Conservation (phyloP, 1,140 invertebrate species). For the Pogonomyrmex californicus region DNA sequence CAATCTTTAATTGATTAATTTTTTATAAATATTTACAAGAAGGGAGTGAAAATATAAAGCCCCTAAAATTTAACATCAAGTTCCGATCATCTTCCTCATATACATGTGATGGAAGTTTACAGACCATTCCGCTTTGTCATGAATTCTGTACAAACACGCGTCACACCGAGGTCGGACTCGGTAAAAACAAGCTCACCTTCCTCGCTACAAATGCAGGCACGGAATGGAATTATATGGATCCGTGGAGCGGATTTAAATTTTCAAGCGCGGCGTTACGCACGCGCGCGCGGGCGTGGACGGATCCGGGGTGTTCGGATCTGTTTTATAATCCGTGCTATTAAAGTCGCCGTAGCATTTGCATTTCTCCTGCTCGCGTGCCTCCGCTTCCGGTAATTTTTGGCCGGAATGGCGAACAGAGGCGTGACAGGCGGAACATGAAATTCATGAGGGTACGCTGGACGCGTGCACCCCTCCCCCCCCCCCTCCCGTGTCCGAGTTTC, state of each 20-base stretch:
- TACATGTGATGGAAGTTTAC: not conserved
- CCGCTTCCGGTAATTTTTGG: conserved; percentile 66
- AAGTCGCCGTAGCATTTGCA: conserved; percentile 72
- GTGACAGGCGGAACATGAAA: conserved; percentile 69
- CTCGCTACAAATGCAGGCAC: conserved; percentile 49
- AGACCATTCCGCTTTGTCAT: not conserved
- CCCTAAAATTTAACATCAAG: conserved; percentile 6
- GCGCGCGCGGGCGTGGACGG: conserved; percentile 27
- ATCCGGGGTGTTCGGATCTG: conserved; percentile 72
- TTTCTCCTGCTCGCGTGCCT: conserved; percentile 47
- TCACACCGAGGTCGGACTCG: not conserved
- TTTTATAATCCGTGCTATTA: conserved; percentile 75
- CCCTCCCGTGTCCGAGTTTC: not conserved
- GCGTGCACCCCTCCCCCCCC: not conserved
- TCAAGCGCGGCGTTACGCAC: conserved; percentile 47
- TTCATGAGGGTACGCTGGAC: conserved; percentile 59
- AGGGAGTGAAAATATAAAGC: not conserved
- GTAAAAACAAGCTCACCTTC: conserved; percentile 48
- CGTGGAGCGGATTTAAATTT: conserved; percentile 73
- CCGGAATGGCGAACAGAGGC: conserved; percentile 60
- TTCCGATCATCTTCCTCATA: conserved; percentile 15
- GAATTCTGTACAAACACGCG: not conserved
- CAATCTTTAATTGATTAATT: too few relatives aligned
- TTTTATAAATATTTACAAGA: too few relatives aligned
- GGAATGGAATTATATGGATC: conserved; percentile 70